Conservation (phyloP, 2,888 invertebrate genomes). For the Gonocerus acuteangulatus region DNA sequence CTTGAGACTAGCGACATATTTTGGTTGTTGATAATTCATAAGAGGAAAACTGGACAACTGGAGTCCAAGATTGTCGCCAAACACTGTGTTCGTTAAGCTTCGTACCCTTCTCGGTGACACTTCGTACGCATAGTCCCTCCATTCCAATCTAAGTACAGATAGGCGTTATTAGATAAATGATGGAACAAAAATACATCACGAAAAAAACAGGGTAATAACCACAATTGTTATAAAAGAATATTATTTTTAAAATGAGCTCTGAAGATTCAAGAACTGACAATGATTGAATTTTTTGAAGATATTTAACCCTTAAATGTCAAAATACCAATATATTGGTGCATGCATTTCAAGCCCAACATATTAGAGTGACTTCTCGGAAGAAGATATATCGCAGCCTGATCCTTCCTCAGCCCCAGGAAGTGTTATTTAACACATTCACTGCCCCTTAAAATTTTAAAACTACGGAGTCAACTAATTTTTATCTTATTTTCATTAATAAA, state of each 20-base stretch:
- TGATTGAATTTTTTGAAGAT: too few species aligned
- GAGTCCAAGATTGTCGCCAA: constrained; percentile 46
- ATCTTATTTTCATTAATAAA: too few species aligned
- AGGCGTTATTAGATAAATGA: background rate
- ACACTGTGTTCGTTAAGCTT: constrained; percentile 44
- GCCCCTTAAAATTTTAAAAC: too few species aligned
- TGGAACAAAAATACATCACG: constrained; percentile 3
- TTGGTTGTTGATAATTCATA: background rate
- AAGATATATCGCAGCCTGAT: too few species aligned
- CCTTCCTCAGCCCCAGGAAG: too few species aligned
- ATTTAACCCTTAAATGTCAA: too few species aligned
- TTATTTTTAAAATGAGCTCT: background rate
- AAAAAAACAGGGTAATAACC: background rate
- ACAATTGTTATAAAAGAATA: background rate
- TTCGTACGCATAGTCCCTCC: constrained; percentile 45
- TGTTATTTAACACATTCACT: too few species aligned
- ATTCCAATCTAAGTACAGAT: constrained; percentile 43
- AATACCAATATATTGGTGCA: too few species aligned
- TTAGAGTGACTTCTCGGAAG: too few species aligned
- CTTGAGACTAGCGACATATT: constrained; percentile 22
- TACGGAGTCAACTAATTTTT: too few species aligned
- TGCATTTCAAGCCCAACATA: too few species aligned
- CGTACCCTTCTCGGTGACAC: constrained; percentile 40
- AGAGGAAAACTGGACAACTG: constrained; percentile 32
- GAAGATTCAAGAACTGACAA: too few species aligned